Conservation (phyloP, 2,113 vertebrate genomes). For the Procapra przewalskii region DNA sequence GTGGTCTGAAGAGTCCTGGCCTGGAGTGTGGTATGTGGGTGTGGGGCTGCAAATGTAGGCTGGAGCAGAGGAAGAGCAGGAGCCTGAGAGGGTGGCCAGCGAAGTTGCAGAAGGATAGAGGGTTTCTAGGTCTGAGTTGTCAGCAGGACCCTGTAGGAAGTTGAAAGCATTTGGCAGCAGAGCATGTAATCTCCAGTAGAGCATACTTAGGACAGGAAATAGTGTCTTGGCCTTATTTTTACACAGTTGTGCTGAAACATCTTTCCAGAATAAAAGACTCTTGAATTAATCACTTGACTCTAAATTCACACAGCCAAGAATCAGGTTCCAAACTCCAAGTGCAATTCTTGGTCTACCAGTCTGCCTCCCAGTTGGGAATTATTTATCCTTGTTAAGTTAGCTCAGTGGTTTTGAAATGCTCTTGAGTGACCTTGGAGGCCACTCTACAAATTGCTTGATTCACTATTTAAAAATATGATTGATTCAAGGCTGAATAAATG, state of each 20-base stretch:
- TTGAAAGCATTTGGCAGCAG: not conserved
- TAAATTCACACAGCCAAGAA: not conserved
- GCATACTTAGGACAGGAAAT: not conserved
- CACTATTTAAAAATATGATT: constrained; percentile 33
- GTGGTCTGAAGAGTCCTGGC: not conserved
- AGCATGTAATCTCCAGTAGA: not conserved
- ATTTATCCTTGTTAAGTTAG: not conserved
- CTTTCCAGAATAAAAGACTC: not conserved
- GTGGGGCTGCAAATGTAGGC: not conserved
- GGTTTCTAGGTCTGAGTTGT: not conserved
- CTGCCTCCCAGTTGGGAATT: not conserved
- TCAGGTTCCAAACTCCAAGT: constrained; percentile 6
- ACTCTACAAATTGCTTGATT: constrained; percentile 11
- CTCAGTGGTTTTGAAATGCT: constrained; percentile 1
- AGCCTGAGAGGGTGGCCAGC: not conserved
- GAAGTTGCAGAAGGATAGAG: not conserved
- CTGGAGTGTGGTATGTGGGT: not conserved
- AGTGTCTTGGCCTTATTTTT: not conserved
- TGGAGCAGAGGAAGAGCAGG: not conserved
- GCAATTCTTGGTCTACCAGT: not conserved
- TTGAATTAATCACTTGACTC: constrained; percentile 33
- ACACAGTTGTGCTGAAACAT: constrained; percentile 5
- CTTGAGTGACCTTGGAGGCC: constrained; percentile 9
- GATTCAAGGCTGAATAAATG: not conserved
- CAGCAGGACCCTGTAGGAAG: not conserved